Conservation (phyloP, 2,113 vertebrate genomes). For the Rhineura floridana region DNA sequence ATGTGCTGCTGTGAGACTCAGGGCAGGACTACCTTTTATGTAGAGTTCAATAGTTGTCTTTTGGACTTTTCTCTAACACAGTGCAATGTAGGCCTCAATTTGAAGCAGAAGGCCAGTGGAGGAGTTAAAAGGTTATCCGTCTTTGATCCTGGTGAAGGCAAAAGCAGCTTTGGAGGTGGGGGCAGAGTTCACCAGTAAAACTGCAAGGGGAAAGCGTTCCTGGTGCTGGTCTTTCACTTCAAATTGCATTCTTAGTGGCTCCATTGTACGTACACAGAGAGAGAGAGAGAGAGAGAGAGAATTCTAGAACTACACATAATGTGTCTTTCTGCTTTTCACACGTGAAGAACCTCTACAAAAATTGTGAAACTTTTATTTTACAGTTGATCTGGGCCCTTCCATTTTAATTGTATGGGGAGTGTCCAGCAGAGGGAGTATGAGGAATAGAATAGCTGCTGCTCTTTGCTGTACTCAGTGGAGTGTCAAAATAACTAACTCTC, state of each 20-base stretch:
- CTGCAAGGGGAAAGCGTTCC: too few species aligned
- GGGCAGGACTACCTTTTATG: not conserved
- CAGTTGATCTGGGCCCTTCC: not conserved
- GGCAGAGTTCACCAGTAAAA: not conserved
- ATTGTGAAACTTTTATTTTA: not conserved
- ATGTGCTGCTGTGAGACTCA: too few species aligned
- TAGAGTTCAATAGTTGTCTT: not conserved
- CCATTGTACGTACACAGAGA: not conserved
- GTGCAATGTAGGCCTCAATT: not conserved
- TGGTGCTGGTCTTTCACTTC: too few species aligned
- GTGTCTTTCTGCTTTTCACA: not conserved
- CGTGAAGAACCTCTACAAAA: not conserved
- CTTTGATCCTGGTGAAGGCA: not conserved
- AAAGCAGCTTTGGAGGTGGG: not conserved
- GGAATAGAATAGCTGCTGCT: conserved; percentile 3
- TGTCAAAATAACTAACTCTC: not conserved
- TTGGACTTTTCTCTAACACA: not conserved
- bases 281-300: too few species aligned
- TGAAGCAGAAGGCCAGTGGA: not conserved
- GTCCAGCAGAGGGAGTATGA: not conserved
- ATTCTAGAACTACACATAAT: not conserved
- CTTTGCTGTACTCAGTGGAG: too few species aligned
- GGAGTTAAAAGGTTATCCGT: not conserved
- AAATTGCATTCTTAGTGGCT: not conserved
- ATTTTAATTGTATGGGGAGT: rapidly evolving